Evolutionary conservation across 2,888 invertebrate species (phyloP).

Genomic region (Melinopterus prodromus): DNA sequence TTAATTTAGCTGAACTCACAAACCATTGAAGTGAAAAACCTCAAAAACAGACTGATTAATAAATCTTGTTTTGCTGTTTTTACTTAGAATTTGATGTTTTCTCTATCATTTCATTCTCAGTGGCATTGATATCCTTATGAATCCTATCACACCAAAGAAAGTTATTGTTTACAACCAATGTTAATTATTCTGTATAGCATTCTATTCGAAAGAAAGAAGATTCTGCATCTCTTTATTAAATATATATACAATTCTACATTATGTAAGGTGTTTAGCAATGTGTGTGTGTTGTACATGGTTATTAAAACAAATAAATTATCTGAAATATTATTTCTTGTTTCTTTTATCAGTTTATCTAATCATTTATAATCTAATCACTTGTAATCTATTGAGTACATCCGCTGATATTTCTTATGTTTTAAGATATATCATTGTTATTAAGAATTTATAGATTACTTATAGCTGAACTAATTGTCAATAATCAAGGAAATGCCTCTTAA

Average conservation of each 20-base stretch:
- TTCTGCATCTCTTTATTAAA: conserved; percentile 5
- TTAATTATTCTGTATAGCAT: too few species aligned
- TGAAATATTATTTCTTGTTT: conserved; percentile 11
- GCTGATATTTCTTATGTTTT: background rate
- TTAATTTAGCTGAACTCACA: too few species aligned
- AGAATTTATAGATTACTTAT: background rate
- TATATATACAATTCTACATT: conserved; percentile 14
- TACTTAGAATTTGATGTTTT: background rate
- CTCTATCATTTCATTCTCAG: background rate
- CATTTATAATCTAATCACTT: background rate
- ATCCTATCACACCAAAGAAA: background rate
- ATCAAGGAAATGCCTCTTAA: background rate
- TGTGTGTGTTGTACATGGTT: conserved; percentile 39
- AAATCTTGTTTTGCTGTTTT: background rate
- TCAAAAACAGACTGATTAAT: background rate
- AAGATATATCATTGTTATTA: background rate
- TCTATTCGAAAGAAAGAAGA: background rate
- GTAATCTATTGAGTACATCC: background rate
- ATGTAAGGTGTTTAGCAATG: conserved; percentile 13
- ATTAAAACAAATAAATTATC: conserved; percentile 41
- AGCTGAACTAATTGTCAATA: background rate
- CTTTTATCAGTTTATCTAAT: background rate
- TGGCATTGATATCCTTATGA: background rate
- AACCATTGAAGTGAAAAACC: too few species aligned
- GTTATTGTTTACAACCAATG: background rate